phyloP scores from a whole-genome alignment of 2,888 invertebrate genomes.

The Heliconius ismenius region DNA sequence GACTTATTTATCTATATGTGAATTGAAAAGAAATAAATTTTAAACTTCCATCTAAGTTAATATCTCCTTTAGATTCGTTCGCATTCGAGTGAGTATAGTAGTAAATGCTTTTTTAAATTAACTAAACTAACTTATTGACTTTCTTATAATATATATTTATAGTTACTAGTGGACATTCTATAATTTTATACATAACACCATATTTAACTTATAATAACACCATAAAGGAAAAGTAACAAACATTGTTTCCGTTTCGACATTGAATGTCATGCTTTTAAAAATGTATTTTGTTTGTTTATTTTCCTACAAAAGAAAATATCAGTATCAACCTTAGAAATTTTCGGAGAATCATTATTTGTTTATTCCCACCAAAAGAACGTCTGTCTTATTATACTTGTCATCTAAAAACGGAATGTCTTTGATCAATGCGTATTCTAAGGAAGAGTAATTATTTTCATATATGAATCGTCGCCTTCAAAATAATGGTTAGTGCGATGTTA shows the following conservation, averaged over 20 bases:
- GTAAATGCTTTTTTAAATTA: background rate
- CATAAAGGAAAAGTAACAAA: background rate
- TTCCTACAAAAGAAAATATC: slow-evolving; percentile 17
- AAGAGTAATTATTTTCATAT: slow-evolving; percentile 47
- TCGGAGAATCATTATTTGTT: slow-evolving; percentile 39
- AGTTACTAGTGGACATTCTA: background rate
- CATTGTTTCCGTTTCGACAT: slow-evolving; percentile 15
- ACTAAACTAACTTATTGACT: background rate
- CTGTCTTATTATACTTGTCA: slow-evolving; percentile 43
- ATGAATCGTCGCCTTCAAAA: slow-evolving; percentile 45
- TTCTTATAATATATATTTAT: background rate
- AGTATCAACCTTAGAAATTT: slow-evolving; percentile 31
- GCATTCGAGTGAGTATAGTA: background rate
- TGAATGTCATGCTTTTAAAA: slow-evolving; percentile 18
- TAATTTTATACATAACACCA: no score
- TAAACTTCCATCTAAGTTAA: background rate
- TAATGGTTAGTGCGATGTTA: slow-evolving; percentile 31
- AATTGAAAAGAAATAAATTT: slow-evolving; percentile 3
- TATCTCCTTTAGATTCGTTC: background rate
- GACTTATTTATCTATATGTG: background rate
- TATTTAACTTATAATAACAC: no score
- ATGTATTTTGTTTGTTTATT: slow-evolving; percentile 22
- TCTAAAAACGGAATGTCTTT: slow-evolving; percentile 50
- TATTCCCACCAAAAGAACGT: slow-evolving; percentile 42
- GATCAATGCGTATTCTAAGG: slow-evolving; percentile 50